Percentiles rank a stretch among this genome's conserved stretches.
Conservation (phyloP, 2,797 vertebrate genomes). For the Hephaestus fuliginosus region DNA sequence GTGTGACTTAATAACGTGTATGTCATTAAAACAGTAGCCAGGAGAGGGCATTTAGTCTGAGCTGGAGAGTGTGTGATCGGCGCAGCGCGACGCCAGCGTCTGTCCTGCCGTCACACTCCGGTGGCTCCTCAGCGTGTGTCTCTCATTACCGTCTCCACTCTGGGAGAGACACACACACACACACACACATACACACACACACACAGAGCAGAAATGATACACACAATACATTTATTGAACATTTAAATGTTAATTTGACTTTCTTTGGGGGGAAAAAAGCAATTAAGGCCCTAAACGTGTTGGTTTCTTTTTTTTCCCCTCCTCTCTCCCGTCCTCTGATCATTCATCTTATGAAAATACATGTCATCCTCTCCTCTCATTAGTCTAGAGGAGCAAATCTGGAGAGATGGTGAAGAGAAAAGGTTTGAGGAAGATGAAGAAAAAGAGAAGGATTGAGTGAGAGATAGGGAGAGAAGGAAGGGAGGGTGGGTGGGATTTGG, state of each 20-base stretch:
- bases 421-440: conserved; percentile 35
- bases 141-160: conserved; percentile 62
- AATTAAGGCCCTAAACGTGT: conserved; percentile 70
- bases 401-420: conserved; percentile 32
- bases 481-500: conserved; percentile 44
- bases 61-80: conserved; percentile 69
- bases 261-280: conserved; percentile 59
- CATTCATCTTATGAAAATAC: conserved; percentile 77
- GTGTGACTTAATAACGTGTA: conserved; percentile 53
- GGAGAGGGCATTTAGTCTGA: conserved; percentile 70
- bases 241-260: conserved; percentile 79
- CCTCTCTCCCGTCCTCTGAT: conserved; percentile 49
- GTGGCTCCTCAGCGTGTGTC: conserved; percentile 55
- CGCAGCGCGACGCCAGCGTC: conserved; percentile 66
- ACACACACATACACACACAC: conserved; percentile 40
- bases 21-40: conserved; percentile 65
- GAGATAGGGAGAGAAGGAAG: not conserved
- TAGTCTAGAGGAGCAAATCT: conserved; percentile 65
- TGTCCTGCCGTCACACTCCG: conserved; percentile 76
- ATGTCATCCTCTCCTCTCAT: conserved; percentile 73
- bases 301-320: conserved; percentile 4
- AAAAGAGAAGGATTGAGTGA: conserved; percentile 37
- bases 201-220: conserved; percentile 29
- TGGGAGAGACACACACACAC: conserved; percentile 28
- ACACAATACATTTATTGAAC: conserved; percentile 67